These are phyloP conservation scores for Aphaenogaster rudis DNA, from an alignment of 1,140 invertebrate genomes.

Conservation along the genomic window DNA sequence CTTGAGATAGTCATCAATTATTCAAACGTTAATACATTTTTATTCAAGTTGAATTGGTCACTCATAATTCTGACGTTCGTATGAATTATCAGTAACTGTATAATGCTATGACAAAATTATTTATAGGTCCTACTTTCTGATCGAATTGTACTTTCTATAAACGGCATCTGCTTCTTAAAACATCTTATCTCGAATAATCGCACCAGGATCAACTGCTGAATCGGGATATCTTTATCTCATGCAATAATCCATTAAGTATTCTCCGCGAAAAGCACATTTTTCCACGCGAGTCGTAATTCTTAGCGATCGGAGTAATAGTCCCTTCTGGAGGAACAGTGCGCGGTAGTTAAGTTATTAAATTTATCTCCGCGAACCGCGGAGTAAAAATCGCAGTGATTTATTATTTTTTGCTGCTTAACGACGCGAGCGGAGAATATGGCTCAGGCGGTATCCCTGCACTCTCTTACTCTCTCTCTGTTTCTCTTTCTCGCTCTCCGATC, in stretches of 20 bases:
- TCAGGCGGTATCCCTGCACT: constrained; percentile 45
- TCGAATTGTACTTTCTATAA: not conserved
- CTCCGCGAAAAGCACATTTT: constrained; percentile 56
- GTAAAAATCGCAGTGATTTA: constrained; percentile 83
- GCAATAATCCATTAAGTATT: constrained; percentile 47
- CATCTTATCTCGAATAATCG: not conserved
- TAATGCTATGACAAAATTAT: not conserved
- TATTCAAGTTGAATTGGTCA: not conserved
- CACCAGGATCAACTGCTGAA: not conserved
- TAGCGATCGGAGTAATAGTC: constrained; percentile 58
- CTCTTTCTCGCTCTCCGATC: not conserved
- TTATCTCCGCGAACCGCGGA: constrained; percentile 80
- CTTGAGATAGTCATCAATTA: not conserved
- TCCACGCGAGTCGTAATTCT: too few species aligned
- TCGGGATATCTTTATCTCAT: not conserved
- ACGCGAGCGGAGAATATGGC: constrained; percentile 83
- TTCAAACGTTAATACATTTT: not conserved
- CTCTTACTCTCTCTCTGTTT: constrained; percentile 20
- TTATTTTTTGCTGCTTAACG: constrained; percentile 86
- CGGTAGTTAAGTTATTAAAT: constrained; percentile 85
- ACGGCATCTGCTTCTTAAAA: not conserved
- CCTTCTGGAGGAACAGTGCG: constrained; percentile 67
- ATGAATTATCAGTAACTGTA: not conserved
- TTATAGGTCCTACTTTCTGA: not conserved
- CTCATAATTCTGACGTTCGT: not conserved